These are phyloP conservation scores for Megaceryle maxima DNA, from an alignment of 2,113 vertebrate genomes.

Conservation along the genomic window DNA sequence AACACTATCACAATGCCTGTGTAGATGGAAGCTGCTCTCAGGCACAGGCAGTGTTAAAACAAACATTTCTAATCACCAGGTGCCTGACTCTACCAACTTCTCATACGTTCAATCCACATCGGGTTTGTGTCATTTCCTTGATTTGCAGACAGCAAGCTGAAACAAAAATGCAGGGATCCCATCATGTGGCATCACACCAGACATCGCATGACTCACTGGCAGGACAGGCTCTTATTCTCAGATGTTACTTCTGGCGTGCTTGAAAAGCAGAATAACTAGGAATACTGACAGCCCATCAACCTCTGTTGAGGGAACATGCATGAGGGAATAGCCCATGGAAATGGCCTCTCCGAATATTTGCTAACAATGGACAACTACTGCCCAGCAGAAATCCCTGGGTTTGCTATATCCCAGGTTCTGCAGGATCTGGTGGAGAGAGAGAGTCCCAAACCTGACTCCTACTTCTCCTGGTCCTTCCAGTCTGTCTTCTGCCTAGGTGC, in stretches of 20 bases:
- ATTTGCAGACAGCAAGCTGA: neutral
- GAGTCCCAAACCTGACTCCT: neutral
- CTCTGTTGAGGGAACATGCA: neutral
- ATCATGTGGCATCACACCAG: neutral
- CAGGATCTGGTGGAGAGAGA: neutral
- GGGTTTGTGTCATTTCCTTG: neutral
- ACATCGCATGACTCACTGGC: neutral
- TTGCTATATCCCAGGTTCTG: neutral
- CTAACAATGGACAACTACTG: neutral
- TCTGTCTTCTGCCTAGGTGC: neutral
- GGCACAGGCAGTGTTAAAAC: neutral
- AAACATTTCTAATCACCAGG: neutral
- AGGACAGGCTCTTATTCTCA: neutral
- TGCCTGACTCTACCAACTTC: neutral
- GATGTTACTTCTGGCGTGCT: neutral
- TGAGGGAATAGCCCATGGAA: neutral
- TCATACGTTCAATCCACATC: neutral
- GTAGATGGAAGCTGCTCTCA: neutral
- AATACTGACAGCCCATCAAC: neutral
- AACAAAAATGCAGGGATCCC: conserved; percentile 18
- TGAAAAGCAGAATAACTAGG: conserved; percentile 30
- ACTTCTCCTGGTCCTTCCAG: neutral
- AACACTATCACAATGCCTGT: neutral
- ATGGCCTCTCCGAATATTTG: neutral
- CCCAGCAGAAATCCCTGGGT: neutral